Evolutionary conservation across 2,797 vertebrate species (phyloP).

Genomic region (Adelosebastes latens): DNA sequence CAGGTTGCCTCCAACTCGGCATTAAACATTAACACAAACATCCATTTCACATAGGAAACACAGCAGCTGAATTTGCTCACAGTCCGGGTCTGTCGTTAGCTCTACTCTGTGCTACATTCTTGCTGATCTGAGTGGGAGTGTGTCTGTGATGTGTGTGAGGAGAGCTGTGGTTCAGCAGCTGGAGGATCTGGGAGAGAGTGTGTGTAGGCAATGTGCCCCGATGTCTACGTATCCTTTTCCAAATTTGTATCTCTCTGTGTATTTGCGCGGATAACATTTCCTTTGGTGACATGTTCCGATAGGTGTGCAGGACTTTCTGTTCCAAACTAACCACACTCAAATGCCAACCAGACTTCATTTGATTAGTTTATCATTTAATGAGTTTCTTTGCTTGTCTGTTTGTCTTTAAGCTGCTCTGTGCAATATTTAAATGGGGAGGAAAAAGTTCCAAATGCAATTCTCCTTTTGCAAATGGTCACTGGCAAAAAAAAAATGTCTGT

Average conservation of each 20-base stretch:
- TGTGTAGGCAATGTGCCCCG: neutral
- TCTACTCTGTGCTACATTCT: constrained; percentile 20
- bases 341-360: neutral
- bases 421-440: neutral
- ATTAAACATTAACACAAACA: constrained; percentile 56
- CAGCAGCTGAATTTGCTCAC: neutral
- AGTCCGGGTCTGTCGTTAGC: constrained; percentile 5
- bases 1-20: constrained; percentile 4
- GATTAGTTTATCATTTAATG: constrained; percentile 3
- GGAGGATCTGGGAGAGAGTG: neutral
- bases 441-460: neutral
- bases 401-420: neutral
- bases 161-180: constrained; percentile 9
- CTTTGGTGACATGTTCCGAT: neutral
- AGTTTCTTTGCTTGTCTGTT: neutral
- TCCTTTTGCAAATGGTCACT: neutral
- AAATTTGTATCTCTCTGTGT: neutral
- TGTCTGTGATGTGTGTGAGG: constrained; percentile 27
- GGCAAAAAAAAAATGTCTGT: neutral
- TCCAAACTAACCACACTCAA: neutral
- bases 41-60: constrained; percentile 42
- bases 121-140: constrained; percentile 23
- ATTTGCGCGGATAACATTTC: neutral
- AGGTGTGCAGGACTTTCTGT: neutral
- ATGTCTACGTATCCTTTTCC: neutral